Evolutionary conservation across 2,888 invertebrate species (phyloP).

Genomic region (Netelia fuscicornis): DNA sequence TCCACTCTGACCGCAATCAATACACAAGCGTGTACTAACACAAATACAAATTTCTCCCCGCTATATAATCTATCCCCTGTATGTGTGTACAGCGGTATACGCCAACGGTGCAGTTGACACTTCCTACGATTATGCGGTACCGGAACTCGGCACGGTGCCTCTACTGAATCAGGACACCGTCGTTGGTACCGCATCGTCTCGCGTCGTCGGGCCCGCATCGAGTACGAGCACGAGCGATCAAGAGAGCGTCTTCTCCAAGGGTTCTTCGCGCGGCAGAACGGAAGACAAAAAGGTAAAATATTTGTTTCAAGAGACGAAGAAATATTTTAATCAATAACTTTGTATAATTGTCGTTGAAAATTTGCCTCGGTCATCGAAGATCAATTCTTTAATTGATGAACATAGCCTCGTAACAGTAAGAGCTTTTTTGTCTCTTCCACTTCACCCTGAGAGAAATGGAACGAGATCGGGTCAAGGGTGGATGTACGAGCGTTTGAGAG

Average conservation of each 20-base stretch:
- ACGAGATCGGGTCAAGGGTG: slow-evolving; percentile 30
- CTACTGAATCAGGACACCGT: slow-evolving; percentile 86
- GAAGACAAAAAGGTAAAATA: slow-evolving; percentile 86
- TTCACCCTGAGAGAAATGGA: slow-evolving; percentile 32
- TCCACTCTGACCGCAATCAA: slow-evolving; percentile 79
- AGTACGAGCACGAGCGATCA: slow-evolving; percentile 85
- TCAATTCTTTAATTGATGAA: slow-evolving; percentile 55
- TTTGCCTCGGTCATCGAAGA: slow-evolving; percentile 9
- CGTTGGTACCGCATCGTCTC: slow-evolving; percentile 78
- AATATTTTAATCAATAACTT: not conserved
- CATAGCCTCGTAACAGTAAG: slow-evolving; percentile 44
- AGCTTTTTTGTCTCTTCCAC: slow-evolving; percentile 9
- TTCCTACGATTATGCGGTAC: slow-evolving; percentile 92
- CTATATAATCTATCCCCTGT: slow-evolving; percentile 73
- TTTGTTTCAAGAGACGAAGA: not conserved
- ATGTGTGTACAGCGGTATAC: slow-evolving; percentile 77
- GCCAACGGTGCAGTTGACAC: slow-evolving; percentile 86
- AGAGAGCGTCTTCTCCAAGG: slow-evolving; percentile 85
- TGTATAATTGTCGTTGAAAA: slow-evolving; percentile 50
- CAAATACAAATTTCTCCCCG: slow-evolving; percentile 50
- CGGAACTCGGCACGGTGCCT: slow-evolving; percentile 90
- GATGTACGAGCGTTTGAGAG: slow-evolving; percentile 16
- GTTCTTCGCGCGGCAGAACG: slow-evolving; percentile 82
- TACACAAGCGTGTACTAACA: slow-evolving; percentile 67
- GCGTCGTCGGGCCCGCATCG: slow-evolving; percentile 80